A percentile compares a stretch with the other conserved stretches of the same genome.
phyloP scores from a whole-genome alignment of 1,140 invertebrate species.

The Cotesia vestalis region DNA sequence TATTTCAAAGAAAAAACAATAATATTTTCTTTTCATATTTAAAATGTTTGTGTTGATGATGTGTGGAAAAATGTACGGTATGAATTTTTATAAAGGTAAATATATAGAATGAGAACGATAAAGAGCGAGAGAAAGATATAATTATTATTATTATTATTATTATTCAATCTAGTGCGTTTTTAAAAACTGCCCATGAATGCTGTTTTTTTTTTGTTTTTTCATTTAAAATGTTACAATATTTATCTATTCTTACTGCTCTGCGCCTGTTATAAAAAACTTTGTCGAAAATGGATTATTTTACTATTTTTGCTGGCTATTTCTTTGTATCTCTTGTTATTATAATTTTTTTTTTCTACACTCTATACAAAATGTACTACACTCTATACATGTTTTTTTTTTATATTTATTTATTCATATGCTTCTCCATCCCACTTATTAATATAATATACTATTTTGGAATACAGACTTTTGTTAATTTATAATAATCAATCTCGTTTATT shows the following conservation, averaged over 20 bases:
- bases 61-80: constrained; percentile 1
- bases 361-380: constrained; percentile 68
- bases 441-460: constrained; percentile 54
- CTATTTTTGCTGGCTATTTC: constrained; percentile 60
- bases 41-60: constrained; percentile 13
- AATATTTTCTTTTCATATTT: constrained; percentile 4
- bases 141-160: constrained; percentile 1
- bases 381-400: constrained; percentile 50
- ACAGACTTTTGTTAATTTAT: constrained; percentile 50
- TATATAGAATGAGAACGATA: constrained; percentile 11
- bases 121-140: constrained; percentile 13
- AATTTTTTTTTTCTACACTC: constrained; percentile 57
- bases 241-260: constrained; percentile 62
- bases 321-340: constrained; percentile 43
- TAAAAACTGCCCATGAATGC: constrained; percentile 48
- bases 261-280: constrained; percentile 65
- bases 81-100: constrained; percentile 12
- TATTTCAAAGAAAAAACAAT: neutral
- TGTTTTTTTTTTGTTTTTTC: constrained; percentile 38
- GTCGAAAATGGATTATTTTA: constrained; percentile 61
- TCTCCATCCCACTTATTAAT: constrained; percentile 61
- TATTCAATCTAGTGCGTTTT: constrained; percentile 37
- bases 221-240: constrained; percentile 51
- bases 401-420: constrained; percentile 52
- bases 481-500: constrained; percentile 26